phyloP scores from a whole-genome alignment of 2,797 vertebrate genomes.

The Sebastes kiyomatsui region DNA sequence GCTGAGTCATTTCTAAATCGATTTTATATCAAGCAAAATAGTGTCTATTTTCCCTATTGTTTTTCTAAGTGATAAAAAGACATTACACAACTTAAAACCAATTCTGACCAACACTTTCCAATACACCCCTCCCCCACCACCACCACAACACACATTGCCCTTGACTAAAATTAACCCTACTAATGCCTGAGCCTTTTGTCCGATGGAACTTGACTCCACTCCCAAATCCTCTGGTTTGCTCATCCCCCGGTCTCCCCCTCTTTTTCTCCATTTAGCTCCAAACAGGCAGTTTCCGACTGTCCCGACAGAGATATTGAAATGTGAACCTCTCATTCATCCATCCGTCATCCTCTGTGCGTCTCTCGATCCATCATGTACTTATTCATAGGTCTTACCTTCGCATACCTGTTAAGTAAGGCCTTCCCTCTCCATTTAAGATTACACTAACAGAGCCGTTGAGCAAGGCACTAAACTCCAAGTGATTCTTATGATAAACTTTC shows the following conservation, averaged over 20 bases:
- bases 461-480: neutral
- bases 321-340: constrained; percentile 14
- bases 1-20: neutral
- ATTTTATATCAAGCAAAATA: neutral
- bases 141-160: constrained; percentile 45
- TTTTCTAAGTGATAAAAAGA: neutral
- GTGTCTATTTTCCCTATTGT: neutral
- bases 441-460: neutral
- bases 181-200: constrained; percentile 43
- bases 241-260: neutral
- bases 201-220: constrained; percentile 57
- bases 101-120: neutral
- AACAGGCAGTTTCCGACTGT: neutral
- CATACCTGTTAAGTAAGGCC: neutral
- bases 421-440: fast-evolving
- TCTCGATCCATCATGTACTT: neutral
- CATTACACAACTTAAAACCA: neutral
- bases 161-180: constrained; percentile 75
- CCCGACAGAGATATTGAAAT: constrained; percentile 15
- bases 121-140: neutral
- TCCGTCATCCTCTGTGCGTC: neutral
- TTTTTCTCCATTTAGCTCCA: constrained; percentile 36
- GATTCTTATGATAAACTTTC: too few species aligned
- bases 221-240: constrained; percentile 40
- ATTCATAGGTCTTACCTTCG: neutral